Percentiles rank a stretch among this genome's conserved stretches.
These are phyloP conservation scores for Rhineura floridana DNA, from an alignment of 2,113 vertebrate species.

Conservation along the genomic window DNA sequence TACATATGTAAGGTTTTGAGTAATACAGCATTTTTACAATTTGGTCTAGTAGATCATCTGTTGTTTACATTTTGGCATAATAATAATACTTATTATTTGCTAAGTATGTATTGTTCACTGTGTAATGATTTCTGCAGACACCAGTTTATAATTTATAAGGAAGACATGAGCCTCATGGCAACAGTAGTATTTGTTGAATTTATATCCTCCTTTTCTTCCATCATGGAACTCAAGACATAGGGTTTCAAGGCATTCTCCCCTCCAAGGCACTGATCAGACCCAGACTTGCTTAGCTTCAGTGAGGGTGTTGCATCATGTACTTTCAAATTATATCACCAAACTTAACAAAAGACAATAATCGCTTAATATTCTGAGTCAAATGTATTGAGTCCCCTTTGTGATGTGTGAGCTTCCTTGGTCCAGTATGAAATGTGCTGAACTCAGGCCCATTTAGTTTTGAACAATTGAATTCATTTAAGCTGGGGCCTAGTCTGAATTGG, in stretches of 20 bases:
- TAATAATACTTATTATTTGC: neutral
- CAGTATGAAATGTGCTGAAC: neutral
- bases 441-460: too few relatives aligned
- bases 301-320: too few relatives aligned
- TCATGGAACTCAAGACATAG: neutral
- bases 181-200: neutral
- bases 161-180: neutral
- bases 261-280: too few relatives aligned
- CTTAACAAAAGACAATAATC: too few relatives aligned
- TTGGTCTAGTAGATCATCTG: neutral
- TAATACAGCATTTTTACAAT: neutral
- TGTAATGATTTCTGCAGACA: neutral
- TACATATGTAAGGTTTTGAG: neutral
- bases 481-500: neutral
- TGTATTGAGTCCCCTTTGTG: neutral
- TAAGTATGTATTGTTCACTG: neutral
- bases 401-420: neutral
- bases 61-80: neutral
- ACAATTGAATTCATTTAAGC: too few relatives aligned
- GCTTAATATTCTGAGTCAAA: neutral
- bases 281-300: too few relatives aligned
- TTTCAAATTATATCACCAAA: neutral
- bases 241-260: too few relatives aligned
- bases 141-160: too few relatives aligned
- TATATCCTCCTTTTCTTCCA: neutral